Evolutionary conservation across 2,797 vertebrate species (phyloP).

Genomic region (Knipowitschia caucasica): DNA sequence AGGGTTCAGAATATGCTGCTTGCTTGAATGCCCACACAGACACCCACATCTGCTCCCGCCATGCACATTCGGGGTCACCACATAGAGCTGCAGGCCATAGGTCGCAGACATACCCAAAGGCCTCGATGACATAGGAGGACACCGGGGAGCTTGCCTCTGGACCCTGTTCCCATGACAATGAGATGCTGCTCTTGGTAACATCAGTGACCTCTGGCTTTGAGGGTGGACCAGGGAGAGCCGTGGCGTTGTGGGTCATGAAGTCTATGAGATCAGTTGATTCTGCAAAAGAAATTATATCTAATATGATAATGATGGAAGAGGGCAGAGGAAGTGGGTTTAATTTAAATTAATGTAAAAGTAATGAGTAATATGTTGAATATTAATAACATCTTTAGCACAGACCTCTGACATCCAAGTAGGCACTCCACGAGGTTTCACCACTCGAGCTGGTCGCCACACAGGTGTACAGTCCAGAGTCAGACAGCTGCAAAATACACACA

Average conservation of each 20-base stretch:
- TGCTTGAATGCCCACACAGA: slow-evolving; percentile 37
- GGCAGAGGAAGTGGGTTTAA: slow-evolving; percentile 8
- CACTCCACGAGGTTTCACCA: slow-evolving; percentile 93
- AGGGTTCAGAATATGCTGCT: not conserved
- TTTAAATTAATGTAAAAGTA: not conserved
- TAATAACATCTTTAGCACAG: slow-evolving; percentile 26
- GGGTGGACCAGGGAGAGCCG: slow-evolving; percentile 87
- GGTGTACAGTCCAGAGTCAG: slow-evolving; percentile 89
- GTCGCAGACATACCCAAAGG: slow-evolving; percentile 88
- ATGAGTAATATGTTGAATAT: not conserved
- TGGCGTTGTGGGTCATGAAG: slow-evolving; percentile 85
- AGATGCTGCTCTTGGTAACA: slow-evolving; percentile 94
- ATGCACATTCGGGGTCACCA: slow-evolving; percentile 61
- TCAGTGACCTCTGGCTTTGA: slow-evolving; percentile 94
- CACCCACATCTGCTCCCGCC: slow-evolving; percentile 56
- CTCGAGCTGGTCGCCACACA: slow-evolving; percentile 93
- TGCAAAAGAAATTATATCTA: slow-evolving; percentile 47
- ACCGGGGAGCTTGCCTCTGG: slow-evolving; percentile 82
- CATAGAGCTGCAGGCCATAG: slow-evolving; percentile 49
- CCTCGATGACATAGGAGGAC: slow-evolving; percentile 92
- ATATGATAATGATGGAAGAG: slow-evolving; percentile 20
- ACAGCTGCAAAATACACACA: slow-evolving; percentile 69
- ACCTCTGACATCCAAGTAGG: slow-evolving; percentile 92
- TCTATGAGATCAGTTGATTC: slow-evolving; percentile 86
- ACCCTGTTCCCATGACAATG: slow-evolving; percentile 91